phyloP scores from a whole-genome alignment of 1,140 invertebrate genomes.

The Pomacea maculata region DNA sequence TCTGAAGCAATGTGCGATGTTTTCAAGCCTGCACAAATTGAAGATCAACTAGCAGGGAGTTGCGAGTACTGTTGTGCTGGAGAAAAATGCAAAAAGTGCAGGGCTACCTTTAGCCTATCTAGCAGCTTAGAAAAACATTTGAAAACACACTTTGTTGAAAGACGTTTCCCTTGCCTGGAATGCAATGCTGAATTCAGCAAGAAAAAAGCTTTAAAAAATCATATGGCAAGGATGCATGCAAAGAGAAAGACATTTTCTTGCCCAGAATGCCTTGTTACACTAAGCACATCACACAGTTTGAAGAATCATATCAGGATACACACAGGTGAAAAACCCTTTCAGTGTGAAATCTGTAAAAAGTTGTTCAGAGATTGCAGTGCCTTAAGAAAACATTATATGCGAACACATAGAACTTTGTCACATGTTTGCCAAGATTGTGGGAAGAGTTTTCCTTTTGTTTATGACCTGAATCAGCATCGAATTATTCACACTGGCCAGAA shows the following conservation, averaged over 20 bases:
- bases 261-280: constrained; percentile 95
- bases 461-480: not conserved
- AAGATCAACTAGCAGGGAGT: not conserved
- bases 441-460: not conserved
- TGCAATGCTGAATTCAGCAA: constrained; percentile 44
- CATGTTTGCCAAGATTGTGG: not conserved
- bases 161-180: constrained; percentile 44
- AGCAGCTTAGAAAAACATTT: constrained; percentile 32
- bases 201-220: constrained; percentile 37
- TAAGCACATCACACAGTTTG: constrained; percentile 64
- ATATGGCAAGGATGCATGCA: constrained; percentile 72
- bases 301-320: constrained; percentile 59
- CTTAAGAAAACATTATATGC: not conserved
- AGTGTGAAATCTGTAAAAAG: constrained; percentile 18
- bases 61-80: not conserved
- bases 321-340: constrained; percentile 49
- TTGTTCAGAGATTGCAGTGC: not conserved
- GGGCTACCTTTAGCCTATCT: constrained; percentile 29
- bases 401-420: not conserved
- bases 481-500: not conserved
- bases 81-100: constrained; percentile 44
- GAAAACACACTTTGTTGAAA: constrained; percentile 47
- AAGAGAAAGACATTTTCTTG: constrained; percentile 98
- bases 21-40: too few relatives aligned
- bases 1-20: too few relatives aligned